Base-by-base conservation (phyloP, 2,797 vertebrate species). In the Lophotriccus pileatus region DNA sequence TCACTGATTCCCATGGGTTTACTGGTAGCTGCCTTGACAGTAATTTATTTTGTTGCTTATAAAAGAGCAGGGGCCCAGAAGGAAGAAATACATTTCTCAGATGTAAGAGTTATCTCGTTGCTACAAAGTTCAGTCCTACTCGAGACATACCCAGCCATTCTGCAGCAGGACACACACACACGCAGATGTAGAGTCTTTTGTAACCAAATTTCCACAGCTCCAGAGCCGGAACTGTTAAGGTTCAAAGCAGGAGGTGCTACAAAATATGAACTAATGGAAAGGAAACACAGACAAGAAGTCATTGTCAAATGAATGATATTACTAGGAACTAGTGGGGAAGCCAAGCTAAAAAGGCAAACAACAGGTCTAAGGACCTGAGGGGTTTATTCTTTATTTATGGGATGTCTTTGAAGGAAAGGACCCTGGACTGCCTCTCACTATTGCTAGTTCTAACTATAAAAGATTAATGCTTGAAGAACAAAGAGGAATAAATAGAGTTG, bases 91-190 rank as follows among this genome's bases (percentile, higher is more conserved):
- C 0, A 3, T 93, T 91, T 79, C 79, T 91, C 73, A 69, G 67
- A 86, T 55, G 5, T 63, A 87, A 81, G 79, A 95, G 59, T 70
- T 94, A 68, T 4, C 76, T 89, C 1, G 1, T 37, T 89, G 91
- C 70, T 39, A 70, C 34, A n/a, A 89, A 96, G 87, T 93, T 95
- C 79, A 95, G 69, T 64, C 83, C 62, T 87, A 88, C 83, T 93
- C 91, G 80, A 94, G 90, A 18, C 85, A 88, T 44, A 66, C 27
- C 50, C 80, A 88, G 22, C 47, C 55, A 0, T 74, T 93, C 74
- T 50, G 74, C 76, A 90, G 73, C 60, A 39, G 94, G 94, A 94
- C 87, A 94, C 75, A 93, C 89, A 94, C 91, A 95, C 75, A 89
- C 88, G 89, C 73, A 95, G 94, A 94, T 92, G 69, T 41, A 34